Evolutionary conservation across 2,888 invertebrate species (phyloP).

Genomic region (Chrysomela aeneicollis): DNA sequence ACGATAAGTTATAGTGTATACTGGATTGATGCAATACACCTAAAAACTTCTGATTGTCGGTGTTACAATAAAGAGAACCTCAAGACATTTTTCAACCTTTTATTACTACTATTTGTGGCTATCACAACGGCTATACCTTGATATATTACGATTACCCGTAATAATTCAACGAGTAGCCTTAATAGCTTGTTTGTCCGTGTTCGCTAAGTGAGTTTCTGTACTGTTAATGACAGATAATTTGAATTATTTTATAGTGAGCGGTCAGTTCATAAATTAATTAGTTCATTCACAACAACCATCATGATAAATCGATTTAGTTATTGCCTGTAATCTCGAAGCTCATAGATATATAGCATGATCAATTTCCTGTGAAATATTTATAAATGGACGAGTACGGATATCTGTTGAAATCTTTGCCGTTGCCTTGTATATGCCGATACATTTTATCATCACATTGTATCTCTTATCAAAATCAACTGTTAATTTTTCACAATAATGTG

Average conservation of each 20-base stretch:
- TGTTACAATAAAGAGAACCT: not conserved
- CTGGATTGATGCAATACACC: slow-evolving; percentile 1
- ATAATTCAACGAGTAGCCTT: slow-evolving; percentile 29
- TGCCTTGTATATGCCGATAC: too few species aligned
- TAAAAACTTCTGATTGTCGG: not conserved
- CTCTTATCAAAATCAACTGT: too few species aligned
- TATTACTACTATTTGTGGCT: slow-evolving; percentile 1
- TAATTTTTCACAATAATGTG: too few species aligned
- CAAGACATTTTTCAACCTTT: slow-evolving; percentile 7
- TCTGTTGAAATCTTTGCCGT: too few species aligned
- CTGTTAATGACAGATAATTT: slow-evolving; percentile 27
- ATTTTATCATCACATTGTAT: too few species aligned
- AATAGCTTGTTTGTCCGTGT: slow-evolving; percentile 30
- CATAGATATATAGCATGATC: not conserved
- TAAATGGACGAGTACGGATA: too few species aligned
- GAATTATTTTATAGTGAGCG: slow-evolving; percentile 21
- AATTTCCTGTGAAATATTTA: not conserved
- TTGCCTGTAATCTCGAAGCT: slow-evolving; percentile 1
- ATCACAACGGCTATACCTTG: slow-evolving; percentile 8
- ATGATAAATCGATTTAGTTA: slow-evolving; percentile 23
- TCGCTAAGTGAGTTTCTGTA: slow-evolving; percentile 23
- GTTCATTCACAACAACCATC: slow-evolving; percentile 18
- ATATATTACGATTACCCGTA: slow-evolving; percentile 18
- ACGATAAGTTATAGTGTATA: not conserved
- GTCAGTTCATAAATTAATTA: slow-evolving; percentile 27